Evolutionary conservation across 2,113 vertebrate species (phyloP).

Genomic region (Myotis lucifugus): DNA sequence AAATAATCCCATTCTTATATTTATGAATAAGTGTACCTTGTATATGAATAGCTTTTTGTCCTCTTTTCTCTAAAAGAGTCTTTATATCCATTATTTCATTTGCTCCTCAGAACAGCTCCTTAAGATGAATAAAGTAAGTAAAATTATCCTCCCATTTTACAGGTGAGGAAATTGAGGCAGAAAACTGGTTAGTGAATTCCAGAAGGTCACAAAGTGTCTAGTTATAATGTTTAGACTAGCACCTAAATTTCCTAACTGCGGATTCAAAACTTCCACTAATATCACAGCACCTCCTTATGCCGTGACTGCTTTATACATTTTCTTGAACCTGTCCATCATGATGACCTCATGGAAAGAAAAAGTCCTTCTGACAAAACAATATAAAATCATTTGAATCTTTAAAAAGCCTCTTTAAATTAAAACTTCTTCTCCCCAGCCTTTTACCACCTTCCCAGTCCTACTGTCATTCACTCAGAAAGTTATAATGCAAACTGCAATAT

Average conservation of each 20-base stretch:
- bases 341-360: background rate
- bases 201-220: background rate
- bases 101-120: background rate
- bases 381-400: background rate
- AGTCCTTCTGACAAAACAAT: background rate
- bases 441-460: background rate
- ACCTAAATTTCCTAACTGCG: background rate
- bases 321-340: background rate
- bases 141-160: background rate
- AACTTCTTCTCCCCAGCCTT: background rate
- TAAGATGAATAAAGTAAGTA: background rate
- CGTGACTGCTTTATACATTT: background rate
- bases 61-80: background rate
- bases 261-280: background rate
- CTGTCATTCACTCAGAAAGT: background rate
- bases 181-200: background rate
- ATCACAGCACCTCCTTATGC: background rate
- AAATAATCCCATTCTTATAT: background rate
- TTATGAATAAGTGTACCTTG: background rate
- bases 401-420: background rate
- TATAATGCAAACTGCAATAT: conserved; percentile 3
- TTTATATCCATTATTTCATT: conserved; percentile 3
- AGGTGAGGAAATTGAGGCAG: background rate
- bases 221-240: background rate
- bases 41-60: background rate